A percentile compares a stretch with the other conserved stretches of the same genome.
These are phyloP conservation scores for Tyria jacobaeae DNA, from an alignment of 2,888 invertebrate species.

Conservation along the genomic window DNA sequence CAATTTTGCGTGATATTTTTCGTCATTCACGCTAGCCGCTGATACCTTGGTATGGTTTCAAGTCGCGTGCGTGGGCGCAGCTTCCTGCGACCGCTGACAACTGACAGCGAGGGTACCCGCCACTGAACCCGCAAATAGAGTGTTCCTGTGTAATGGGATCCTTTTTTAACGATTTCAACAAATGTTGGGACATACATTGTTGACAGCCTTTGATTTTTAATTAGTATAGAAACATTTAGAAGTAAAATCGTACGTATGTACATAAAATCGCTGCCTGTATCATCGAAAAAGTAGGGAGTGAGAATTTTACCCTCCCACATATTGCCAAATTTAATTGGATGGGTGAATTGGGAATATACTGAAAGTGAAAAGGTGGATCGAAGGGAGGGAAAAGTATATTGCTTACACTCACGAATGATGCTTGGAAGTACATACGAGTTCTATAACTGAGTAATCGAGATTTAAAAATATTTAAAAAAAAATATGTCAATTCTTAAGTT, in stretches of 20 bases:
- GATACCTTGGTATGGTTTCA: slow-evolving; percentile 28
- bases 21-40: slow-evolving; percentile 25
- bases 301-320: too few relatives aligned
- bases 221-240: too few relatives aligned
- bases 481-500: not conserved
- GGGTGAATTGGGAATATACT: too few relatives aligned
- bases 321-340: too few relatives aligned
- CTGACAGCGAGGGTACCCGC: slow-evolving; percentile 59
- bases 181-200: not conserved
- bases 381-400: too few relatives aligned
- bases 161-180: slow-evolving; percentile 22
- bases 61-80: slow-evolving; percentile 60
- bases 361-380: too few relatives aligned
- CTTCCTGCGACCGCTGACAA: slow-evolving; percentile 58
- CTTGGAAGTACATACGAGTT: too few relatives aligned
- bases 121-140: slow-evolving; percentile 50
- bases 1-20: not conserved
- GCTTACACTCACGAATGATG: too few relatives aligned
- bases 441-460: too few relatives aligned
- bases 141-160: slow-evolving; percentile 51
- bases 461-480: not conserved
- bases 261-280: too few relatives aligned
- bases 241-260: too few relatives aligned
- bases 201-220: not conserved
- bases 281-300: too few relatives aligned